These are phyloP conservation scores for Glossophaga mutica DNA, from an alignment of 2,797 vertebrate genomes.

Conservation along the genomic window DNA sequence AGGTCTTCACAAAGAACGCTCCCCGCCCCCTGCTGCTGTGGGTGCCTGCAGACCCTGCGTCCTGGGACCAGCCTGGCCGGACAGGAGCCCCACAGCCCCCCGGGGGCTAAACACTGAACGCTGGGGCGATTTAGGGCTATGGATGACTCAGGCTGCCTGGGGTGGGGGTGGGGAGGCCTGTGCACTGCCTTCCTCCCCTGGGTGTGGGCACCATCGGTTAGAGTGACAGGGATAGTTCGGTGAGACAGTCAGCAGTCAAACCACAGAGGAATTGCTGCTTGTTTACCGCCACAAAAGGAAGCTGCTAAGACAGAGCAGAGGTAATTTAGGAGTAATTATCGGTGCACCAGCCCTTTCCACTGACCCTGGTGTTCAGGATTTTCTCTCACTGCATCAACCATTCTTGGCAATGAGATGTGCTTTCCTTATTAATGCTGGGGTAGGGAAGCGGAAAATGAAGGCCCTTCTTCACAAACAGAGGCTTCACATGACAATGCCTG, in stretches of 20 bases:
- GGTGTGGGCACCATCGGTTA: not conserved
- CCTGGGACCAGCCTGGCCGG: not conserved
- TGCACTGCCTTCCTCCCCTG: not conserved
- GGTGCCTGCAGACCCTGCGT: rapidly evolving
- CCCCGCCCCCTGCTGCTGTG: too few species aligned
- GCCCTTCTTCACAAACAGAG: not conserved
- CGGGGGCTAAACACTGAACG: too few species aligned
- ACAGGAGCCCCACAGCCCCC: rapidly evolving
- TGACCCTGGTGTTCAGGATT: not conserved
- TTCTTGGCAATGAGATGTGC: slow-evolving; percentile 32
- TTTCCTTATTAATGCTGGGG: slow-evolving; percentile 27
- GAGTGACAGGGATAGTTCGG: not conserved
- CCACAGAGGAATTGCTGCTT: not conserved
- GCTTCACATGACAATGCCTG: not conserved
- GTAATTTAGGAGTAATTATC: not conserved
- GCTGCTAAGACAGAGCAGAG: not conserved
- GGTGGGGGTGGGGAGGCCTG: not conserved
- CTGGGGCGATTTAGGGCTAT: not conserved
- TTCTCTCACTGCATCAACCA: not conserved
- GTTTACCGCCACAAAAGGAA: not conserved
- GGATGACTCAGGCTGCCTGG: not conserved
- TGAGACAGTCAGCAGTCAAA: not conserved
- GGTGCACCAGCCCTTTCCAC: not conserved
- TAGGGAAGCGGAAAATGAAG: slow-evolving; percentile 31
- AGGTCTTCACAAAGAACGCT: not conserved